Evolutionary conservation across 2,888 invertebrate species (phyloP).

Genomic region (Drosophila stalkeri): DNA sequence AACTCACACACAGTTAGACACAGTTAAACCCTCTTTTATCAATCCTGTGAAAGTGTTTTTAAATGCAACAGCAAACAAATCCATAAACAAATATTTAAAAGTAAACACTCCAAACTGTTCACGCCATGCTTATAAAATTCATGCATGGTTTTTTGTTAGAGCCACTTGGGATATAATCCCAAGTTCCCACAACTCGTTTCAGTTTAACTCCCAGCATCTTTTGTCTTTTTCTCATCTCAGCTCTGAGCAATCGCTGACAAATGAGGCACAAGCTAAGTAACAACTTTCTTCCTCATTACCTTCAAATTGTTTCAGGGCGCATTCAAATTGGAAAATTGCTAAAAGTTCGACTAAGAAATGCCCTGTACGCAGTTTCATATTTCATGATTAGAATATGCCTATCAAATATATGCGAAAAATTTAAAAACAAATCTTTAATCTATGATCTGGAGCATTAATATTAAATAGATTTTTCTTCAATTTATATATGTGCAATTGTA

Average conservation of each 20-base stretch:
- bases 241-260: slow-evolving; percentile 74
- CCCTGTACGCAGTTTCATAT: neutral
- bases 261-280: slow-evolving; percentile 80
- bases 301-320: slow-evolving; percentile 74
- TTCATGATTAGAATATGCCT: neutral
- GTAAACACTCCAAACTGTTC: slow-evolving; percentile 55
- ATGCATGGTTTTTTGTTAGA: slow-evolving; percentile 70
- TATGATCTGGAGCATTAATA: neutral
- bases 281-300: slow-evolving; percentile 80
- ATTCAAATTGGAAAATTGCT: slow-evolving; percentile 16
- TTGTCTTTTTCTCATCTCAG: slow-evolving; percentile 5
- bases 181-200: slow-evolving; percentile 3
- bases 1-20: neutral
- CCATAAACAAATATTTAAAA: slow-evolving; percentile 50
- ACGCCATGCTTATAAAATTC: slow-evolving; percentile 64
- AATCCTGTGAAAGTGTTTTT: slow-evolving; percentile 5
- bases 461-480: neutral
- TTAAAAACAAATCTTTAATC: neutral
- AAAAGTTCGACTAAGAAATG: neutral
- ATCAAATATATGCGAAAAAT: neutral
- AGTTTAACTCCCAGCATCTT: neutral
- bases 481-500: neutral
- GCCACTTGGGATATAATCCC: slow-evolving; percentile 65
- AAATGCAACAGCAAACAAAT: slow-evolving; percentile 36
- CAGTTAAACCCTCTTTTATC: slow-evolving; percentile 9